Conservation (phyloP, 2,888 invertebrate species). For the Omphaloscelis lunosa region DNA sequence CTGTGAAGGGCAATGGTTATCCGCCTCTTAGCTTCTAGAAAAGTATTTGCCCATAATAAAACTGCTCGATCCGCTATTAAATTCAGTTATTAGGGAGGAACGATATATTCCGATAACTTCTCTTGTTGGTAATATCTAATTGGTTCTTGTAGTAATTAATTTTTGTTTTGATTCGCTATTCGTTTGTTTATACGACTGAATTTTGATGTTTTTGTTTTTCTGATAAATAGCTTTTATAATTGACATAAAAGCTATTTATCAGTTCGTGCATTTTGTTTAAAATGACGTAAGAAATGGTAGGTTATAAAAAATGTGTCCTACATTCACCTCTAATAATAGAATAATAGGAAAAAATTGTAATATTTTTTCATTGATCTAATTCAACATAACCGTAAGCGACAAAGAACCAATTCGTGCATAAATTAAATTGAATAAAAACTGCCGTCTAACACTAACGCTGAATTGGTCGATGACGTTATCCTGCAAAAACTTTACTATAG, state of each 20-base stretch:
- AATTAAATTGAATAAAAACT: slow-evolving; percentile 42
- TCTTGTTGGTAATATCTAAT: slow-evolving; percentile 3
- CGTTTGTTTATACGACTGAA: background rate
- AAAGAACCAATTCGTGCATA: slow-evolving; percentile 37
- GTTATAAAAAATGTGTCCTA: background rate
- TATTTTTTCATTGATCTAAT: slow-evolving; percentile 20
- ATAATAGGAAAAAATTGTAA: background rate
- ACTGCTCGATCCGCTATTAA: slow-evolving; percentile 30
- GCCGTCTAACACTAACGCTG: background rate
- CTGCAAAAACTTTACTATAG: slow-evolving; percentile 38
- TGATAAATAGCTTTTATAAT: no score
- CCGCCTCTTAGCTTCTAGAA: slow-evolving; percentile 9
- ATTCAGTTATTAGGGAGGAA: slow-evolving; percentile 21
- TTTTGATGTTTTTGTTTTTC: background rate
- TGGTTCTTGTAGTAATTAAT: background rate
- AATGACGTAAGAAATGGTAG: background rate
- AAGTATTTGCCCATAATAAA: slow-evolving; percentile 9
- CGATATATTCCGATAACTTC: background rate
- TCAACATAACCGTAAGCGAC: slow-evolving; percentile 28
- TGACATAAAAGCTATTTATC: background rate
- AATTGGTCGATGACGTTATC: slow-evolving; percentile 42
- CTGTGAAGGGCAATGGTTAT: slow-evolving; percentile 37
- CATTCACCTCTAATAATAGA: background rate
- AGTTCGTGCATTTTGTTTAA: background rate
- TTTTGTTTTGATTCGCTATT: background rate